phyloP scores from a whole-genome alignment of 1,140 invertebrate species.

The Anastrepha ludens region DNA sequence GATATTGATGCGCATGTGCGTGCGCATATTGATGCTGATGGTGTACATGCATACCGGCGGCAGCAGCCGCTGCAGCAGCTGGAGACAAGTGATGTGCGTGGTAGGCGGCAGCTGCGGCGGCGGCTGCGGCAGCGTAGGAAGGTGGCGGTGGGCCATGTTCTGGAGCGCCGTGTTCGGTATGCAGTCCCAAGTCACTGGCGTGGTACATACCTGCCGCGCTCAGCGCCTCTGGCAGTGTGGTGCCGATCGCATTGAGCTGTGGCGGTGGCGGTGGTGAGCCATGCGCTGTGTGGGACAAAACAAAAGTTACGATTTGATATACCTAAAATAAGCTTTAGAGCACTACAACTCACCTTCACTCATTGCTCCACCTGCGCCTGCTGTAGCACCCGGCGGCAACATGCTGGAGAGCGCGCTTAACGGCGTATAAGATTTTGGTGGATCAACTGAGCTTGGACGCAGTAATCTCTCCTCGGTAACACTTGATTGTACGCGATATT shows the following conservation, averaged over 20 bases:
- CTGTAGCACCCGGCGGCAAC: slow-evolving; percentile 83
- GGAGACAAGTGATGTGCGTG: slow-evolving; percentile 69
- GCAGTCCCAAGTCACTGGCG: slow-evolving; percentile 68
- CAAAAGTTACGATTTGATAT: not conserved
- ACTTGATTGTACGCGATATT: slow-evolving; percentile 79
- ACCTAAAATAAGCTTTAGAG: no score
- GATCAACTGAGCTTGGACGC: slow-evolving; percentile 86
- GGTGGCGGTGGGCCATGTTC: slow-evolving; percentile 70
- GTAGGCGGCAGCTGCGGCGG: slow-evolving; percentile 66
- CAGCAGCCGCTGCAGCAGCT: slow-evolving; percentile 55
- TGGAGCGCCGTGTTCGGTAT: slow-evolving; percentile 67
- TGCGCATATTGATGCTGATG: slow-evolving; percentile 67
- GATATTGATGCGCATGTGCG: slow-evolving; percentile 64
- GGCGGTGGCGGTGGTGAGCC: slow-evolving; percentile 36
- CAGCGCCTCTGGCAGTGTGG: slow-evolving; percentile 25
- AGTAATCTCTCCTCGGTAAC: slow-evolving; percentile 73
- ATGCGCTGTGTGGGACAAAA: not conserved
- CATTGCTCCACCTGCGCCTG: slow-evolving; percentile 59
- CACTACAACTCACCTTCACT: slow-evolving; percentile 66
- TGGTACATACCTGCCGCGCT: slow-evolving; percentile 68
- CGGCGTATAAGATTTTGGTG: slow-evolving; percentile 87
- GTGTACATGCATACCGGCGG: slow-evolving; percentile 55
- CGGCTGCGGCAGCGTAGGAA: slow-evolving; percentile 67
- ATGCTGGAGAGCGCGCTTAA: slow-evolving; percentile 89
- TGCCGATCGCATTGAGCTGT: not conserved